Evolutionary conservation across 2,113 vertebrate species (phyloP), one percentile per base, ranked within the genome.

Genomic region (Pelecanus crispus): DNA sequence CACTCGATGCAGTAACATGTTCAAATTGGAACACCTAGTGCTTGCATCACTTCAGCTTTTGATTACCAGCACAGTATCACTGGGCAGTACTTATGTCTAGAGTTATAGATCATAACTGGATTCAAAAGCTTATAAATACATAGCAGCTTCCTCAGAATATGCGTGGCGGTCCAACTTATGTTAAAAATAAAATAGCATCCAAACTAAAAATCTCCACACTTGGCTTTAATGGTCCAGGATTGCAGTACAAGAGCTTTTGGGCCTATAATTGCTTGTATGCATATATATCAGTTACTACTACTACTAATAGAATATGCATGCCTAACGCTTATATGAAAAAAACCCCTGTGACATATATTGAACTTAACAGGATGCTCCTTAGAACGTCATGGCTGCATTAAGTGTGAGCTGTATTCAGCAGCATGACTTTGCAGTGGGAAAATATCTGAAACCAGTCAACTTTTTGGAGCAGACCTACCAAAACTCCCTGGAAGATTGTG

Each of bases 151-250:
- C 36, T 77, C 44, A 67, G 29, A 75, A 65, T 11, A 59, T 15
- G 24, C 0, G 0, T 26, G 17, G 32, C 0, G 2, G 28, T 68
- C 32, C 29, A 55, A 21, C 19, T 73, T 88, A n/a, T 2, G 31
- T 73, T 44, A n/a, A 88, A 58, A 74, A 31, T 58, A 55, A 71
- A 58, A 28, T 18, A 42, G 3, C 11, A 32, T 56, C 13, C 22
- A 52, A 75, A 63, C 13, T 34, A 36, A 82, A 87, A 71, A 20
- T 32, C 10, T 56, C 12, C 6, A 49, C 3, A 2, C 11, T 58
- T 91, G 28, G 11, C 15, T 74, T 55, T 50, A 67, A 24, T 26
- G 17, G 25, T 74, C 31, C 36, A 20, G 4, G 26, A 52, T 82
- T 67, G 56, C 36, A 47, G 26, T 38, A 53, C 4, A 0, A 70